phyloP scores from a whole-genome alignment of 1,140 invertebrate genomes.

The Apis florea region DNA sequence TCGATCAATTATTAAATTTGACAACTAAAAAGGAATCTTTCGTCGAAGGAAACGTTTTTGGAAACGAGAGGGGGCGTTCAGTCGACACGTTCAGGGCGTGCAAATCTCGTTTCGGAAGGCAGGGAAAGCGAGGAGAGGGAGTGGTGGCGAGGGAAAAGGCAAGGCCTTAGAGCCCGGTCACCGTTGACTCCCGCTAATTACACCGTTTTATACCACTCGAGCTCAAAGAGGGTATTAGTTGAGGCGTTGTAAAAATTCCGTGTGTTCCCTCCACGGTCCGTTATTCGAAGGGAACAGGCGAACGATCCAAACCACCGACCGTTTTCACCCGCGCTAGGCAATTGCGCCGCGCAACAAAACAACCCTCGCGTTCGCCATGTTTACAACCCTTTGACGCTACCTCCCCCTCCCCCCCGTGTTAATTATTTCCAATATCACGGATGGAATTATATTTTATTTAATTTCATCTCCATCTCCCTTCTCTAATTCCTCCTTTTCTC shows the following conservation, averaged over 20 bases:
- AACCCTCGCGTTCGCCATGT: conserved; percentile 30
- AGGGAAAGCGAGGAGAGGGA: background rate
- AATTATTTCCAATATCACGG: conserved; percentile 37
- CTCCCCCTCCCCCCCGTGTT: background rate
- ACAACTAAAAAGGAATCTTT: too few relatives aligned
- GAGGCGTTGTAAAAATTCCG: conserved; percentile 50
- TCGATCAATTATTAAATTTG: too few relatives aligned
- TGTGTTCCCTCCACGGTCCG: conserved; percentile 30
- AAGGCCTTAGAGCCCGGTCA: conserved; percentile 42
- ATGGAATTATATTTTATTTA: conserved; percentile 23
- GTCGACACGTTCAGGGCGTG: background rate
- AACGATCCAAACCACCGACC: background rate
- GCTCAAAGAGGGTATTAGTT: conserved; percentile 47
- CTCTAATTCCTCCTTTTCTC: too few relatives aligned
- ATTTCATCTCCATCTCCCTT: background rate
- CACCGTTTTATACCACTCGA: conserved; percentile 49
- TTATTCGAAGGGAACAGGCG: conserved; percentile 36
- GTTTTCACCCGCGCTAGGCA: conserved; percentile 27
- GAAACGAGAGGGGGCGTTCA: background rate
- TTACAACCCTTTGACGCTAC: conserved; percentile 30
- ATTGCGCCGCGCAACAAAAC: conserved; percentile 36
- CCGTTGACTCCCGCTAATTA: conserved; percentile 51
- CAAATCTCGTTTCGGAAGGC: conserved; percentile 7
- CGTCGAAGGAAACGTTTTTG: too few relatives aligned
- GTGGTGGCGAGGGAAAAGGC: conserved; percentile 22